Evolutionary conservation across 1,140 invertebrate species (phyloP).

Genomic region (Drosophila cardini): DNA sequence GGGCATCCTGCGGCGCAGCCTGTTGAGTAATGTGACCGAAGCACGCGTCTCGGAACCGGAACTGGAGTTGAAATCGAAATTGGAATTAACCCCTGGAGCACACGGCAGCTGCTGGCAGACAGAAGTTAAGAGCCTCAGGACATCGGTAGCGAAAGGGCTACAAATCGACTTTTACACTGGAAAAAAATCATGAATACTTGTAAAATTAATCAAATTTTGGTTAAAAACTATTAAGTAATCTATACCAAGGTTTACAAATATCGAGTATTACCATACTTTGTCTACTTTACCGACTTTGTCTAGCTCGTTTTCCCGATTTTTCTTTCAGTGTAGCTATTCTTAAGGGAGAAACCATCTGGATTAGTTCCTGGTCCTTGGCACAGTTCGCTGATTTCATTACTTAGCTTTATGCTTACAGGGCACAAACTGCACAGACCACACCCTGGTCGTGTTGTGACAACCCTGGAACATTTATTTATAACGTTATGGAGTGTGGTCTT

Average conservation of each 20-base stretch:
- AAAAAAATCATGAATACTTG: no score
- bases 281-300: no score
- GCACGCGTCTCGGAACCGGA: constrained; percentile 56
- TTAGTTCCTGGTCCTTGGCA: constrained; percentile 16
- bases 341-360: constrained; percentile 31
- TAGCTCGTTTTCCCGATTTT: no score
- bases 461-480: constrained; percentile 33
- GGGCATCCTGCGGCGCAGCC: constrained; percentile 55
- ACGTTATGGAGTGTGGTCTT: constrained; percentile 54
- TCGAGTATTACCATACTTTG: no score
- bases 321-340: no score
- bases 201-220: no score
- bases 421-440: constrained; percentile 23
- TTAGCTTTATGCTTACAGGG: constrained; percentile 1
- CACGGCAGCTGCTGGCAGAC: constrained; percentile 51
- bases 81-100: constrained; percentile 51
- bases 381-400: constrained; percentile 40
- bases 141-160: constrained; percentile 51
- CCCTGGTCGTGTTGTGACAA: constrained; percentile 42
- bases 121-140: neutral
- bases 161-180: neutral
- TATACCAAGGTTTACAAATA: no score
- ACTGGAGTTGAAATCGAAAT: constrained; percentile 12
- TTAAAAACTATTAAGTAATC: no score
- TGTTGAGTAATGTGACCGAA: constrained; percentile 58